These are phyloP conservation scores for Craseonycteris thonglongyai DNA, from an alignment of 2,113 vertebrate genomes.

Conservation along the genomic window DNA sequence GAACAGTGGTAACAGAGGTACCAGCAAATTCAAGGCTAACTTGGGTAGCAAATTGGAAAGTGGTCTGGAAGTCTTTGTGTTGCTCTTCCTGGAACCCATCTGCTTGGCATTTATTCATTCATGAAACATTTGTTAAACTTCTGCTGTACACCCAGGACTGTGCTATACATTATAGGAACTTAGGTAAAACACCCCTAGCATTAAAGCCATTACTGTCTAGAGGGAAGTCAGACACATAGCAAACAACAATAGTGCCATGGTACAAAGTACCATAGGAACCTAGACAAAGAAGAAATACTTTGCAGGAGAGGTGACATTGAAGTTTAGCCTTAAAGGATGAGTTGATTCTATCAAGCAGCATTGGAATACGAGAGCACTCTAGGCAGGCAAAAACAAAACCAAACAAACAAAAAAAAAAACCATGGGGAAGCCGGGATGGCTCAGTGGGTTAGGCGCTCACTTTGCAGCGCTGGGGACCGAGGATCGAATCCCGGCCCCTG, in stretches of 20 bases:
- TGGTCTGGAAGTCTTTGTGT: neutral
- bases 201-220: neutral
- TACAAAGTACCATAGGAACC: neutral
- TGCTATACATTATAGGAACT: neutral
- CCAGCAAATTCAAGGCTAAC: neutral
- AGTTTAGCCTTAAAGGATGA: neutral
- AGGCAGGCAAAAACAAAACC: neutral
- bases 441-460: no score
- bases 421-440: no score
- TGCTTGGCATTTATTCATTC: neutral
- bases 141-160: neutral
- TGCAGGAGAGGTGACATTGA: neutral
- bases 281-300: neutral
- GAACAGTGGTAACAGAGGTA: neutral
- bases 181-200: neutral
- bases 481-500: no score
- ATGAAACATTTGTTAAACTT: neutral
- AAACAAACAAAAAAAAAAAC: no score
- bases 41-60: neutral
- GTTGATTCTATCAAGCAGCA: neutral
- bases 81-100: neutral
- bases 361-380: neutral
- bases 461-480: no score
- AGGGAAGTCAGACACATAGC: neutral
- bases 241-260: neutral